Evolutionary conservation across 2,888 invertebrate genomes (phyloP), one percentile per base, ranked within the genome.

Genomic region (Acanthosepion pharaonis): DNA sequence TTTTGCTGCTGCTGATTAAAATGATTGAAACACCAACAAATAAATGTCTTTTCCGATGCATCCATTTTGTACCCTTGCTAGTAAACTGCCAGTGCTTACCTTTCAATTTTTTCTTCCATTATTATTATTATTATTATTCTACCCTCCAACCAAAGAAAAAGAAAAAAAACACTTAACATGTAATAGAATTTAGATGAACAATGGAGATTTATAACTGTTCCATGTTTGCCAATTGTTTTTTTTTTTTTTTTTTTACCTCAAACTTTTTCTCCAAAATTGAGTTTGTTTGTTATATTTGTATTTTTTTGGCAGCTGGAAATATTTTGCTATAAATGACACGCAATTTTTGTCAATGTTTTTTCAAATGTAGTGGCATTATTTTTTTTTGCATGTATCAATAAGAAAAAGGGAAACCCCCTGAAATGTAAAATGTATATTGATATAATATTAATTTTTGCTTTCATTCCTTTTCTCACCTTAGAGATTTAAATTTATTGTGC

Each of bases 11-110:
- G 78, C n/a, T 78, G 78, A 78, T 15, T n/a, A 78, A 78, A 78
- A 78, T 33, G n/a, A 78, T 78, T 78, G 11, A 78, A 78, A 78
- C n/a, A 15, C n/a, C n/a, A 78, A 78, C 78, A 78, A 78, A 78
- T 15, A 78, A 78, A 78, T n/a, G 78, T 78, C n/a, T n/a, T 78
- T 78, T 78, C 78, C 78, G 78, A 78, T 78, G 78, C 78, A 78
- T 78, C 78, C 78, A 78, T 78, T 78, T 78, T 78, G 78, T n/a
- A 78, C 78, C 78, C 78, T 78, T 78, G 59, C 59, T 59, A 59
- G 59, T 59, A 59, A 59, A 59, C 59, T 59, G 59, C 59, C 59
- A 59, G 59, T 59, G 59, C 59, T 59, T 59, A 59, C 20, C 20
- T 59, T 59, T 59, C 59, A 59, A 6, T 59, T 59, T 59, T 59